phyloP scores from a whole-genome alignment of 1,140 invertebrate genomes.

The Marisa cornuarietis region DNA sequence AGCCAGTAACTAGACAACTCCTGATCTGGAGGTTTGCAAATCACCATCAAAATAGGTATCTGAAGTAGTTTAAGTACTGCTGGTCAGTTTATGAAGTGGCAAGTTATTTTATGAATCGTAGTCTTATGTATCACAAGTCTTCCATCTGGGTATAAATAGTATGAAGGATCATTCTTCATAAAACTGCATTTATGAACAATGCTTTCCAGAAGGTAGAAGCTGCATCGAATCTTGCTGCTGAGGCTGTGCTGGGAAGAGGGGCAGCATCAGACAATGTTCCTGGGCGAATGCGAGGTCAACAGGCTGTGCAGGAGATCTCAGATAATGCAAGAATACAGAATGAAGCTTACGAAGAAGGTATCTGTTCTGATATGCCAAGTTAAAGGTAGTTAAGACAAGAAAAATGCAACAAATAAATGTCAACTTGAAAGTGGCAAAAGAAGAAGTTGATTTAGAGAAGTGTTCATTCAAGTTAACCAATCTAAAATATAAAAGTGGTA shows the following conservation, averaged over 20 bases:
- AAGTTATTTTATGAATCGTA: not conserved
- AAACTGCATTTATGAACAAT: not conserved
- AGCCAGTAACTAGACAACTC: too few relatives aligned
- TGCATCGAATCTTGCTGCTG: conserved; percentile 37
- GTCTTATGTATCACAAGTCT: not conserved
- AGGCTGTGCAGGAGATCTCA: conserved; percentile 3
- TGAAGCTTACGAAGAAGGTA: conserved; percentile 45
- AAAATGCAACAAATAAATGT: not conserved
- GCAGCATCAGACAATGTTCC: conserved; percentile 4
- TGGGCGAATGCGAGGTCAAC: conserved; percentile 19
- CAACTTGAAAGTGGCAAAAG: not conserved
- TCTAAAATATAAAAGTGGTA: not conserved
- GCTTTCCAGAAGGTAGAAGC: conserved; percentile 43
- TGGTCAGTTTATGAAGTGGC: too few relatives aligned
- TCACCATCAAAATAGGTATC: too few relatives aligned
- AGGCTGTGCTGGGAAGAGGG: conserved; percentile 8
- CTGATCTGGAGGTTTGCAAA: too few relatives aligned
- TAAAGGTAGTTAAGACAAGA: not conserved
- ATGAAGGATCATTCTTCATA: not conserved
- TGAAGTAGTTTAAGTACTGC: too few relatives aligned
- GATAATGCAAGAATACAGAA: conserved; percentile 33
- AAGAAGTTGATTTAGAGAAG: not conserved
- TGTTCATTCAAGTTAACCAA: not conserved
- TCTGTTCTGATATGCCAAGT: not conserved
- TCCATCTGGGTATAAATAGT: not conserved